phyloP scores from a whole-genome alignment of 2,888 invertebrate genomes.

The Microctonus aethiopoides region DNA sequence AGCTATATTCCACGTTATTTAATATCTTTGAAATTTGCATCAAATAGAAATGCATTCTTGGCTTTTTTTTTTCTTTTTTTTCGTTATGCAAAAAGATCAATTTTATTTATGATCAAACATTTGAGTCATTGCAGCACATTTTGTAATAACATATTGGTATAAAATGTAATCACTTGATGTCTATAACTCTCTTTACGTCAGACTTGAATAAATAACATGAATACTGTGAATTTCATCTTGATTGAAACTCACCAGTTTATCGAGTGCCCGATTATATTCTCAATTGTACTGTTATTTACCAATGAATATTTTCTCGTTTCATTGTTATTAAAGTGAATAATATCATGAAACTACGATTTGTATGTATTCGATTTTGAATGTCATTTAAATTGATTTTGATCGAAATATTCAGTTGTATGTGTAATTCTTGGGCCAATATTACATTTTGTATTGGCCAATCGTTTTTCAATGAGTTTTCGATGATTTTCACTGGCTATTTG shows the following conservation, averaged over 20 bases:
- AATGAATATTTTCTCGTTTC: not conserved
- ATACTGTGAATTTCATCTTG: not conserved
- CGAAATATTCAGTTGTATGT: conserved; percentile 1
- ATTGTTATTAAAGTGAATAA: not conserved
- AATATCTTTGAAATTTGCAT: not conserved
- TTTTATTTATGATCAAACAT: not conserved
- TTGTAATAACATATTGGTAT: not conserved
- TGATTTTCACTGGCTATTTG: conserved; percentile 59
- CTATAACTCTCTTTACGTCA: not conserved
- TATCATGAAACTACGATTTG: conserved; percentile 6
- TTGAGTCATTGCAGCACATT: not conserved
- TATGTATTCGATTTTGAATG: not conserved
- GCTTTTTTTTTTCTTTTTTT: not conserved
- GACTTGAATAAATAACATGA: not conserved
- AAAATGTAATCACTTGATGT: not conserved
- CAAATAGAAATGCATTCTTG: not conserved
- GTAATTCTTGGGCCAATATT: not conserved
- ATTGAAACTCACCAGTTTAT: not conserved
- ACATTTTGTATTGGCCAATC: conserved; percentile 42
- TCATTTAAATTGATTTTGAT: not conserved
- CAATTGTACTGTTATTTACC: not conserved
- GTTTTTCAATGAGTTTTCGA: conserved; percentile 53
- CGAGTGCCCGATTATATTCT: not conserved
- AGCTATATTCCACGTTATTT: conserved; percentile 2
- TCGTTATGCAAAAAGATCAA: not conserved